Conservation (phyloP, 2,888 invertebrate species). For the Bimastos eiseni region DNA sequence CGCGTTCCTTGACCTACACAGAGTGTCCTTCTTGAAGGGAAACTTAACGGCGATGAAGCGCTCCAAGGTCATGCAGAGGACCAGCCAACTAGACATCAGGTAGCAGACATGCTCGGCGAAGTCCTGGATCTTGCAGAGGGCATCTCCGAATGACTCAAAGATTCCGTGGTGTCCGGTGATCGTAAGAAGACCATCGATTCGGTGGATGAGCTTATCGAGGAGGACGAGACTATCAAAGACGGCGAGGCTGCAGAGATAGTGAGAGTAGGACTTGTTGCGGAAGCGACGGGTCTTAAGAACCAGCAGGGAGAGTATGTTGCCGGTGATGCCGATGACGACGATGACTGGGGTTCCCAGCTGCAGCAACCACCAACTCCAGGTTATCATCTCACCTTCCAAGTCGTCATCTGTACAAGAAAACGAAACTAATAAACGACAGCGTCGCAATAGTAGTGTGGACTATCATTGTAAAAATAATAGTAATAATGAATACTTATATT, state of each 20-base stretch:
- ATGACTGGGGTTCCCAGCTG: constrained; percentile 52
- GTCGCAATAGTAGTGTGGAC: neutral
- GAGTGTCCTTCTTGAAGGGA: constrained; percentile 52
- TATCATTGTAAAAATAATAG: no score
- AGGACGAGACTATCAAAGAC: constrained; percentile 55
- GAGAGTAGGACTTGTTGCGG: constrained; percentile 56
- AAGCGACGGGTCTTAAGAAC: constrained; percentile 55
- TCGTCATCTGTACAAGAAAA: neutral
- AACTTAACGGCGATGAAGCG: constrained; percentile 54
- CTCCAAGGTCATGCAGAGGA: constrained; percentile 57
- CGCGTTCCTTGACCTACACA: constrained; percentile 52
- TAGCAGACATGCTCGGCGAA: constrained; percentile 53
- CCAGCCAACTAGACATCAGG: constrained; percentile 56
- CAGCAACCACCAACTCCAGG: constrained; percentile 54
- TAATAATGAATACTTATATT: no score
- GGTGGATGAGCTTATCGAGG: constrained; percentile 41
- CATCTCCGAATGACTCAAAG: constrained; percentile 47
- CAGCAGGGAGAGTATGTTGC: constrained; percentile 54
- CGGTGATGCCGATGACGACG: constrained; percentile 53
- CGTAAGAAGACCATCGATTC: constrained; percentile 37
- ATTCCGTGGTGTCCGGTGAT: constrained; percentile 36
- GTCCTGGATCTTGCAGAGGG: constrained; percentile 52
- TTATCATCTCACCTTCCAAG: neutral
- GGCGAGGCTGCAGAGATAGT: constrained; percentile 55
- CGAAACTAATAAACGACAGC: neutral